Percentiles rank a stretch among this genome's conserved stretches.
phyloP scores from a whole-genome alignment of 2,888 invertebrate species.

The Hololepta plana region DNA sequence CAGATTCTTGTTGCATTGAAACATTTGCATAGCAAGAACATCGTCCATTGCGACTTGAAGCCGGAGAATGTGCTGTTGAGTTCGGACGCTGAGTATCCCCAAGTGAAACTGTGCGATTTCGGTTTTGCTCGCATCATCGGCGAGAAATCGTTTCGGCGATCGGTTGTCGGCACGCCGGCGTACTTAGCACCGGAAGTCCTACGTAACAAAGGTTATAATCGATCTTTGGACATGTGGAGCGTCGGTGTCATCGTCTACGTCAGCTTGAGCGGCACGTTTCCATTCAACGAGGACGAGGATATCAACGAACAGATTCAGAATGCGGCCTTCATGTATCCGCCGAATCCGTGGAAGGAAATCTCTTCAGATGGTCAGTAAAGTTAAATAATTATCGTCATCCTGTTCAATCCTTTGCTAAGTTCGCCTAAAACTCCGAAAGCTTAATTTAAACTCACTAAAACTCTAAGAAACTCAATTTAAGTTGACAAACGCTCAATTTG shows the following conservation, averaged over 20 bases:
- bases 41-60: constrained; percentile 95
- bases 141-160: constrained; percentile 92
- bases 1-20: constrained; percentile 90
- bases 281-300: constrained; percentile 99
- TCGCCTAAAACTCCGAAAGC: too few species aligned
- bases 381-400: too few species aligned
- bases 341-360: constrained; percentile 93
- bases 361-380: constrained; percentile 77
- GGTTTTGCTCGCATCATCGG: constrained; percentile 98
- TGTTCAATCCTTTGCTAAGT: too few species aligned
- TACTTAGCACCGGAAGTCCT: constrained; percentile 97
- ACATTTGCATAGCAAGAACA: constrained; percentile 94
- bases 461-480: too few species aligned
- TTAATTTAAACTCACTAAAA: background rate
- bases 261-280: constrained; percentile 94
- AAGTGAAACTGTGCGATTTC: constrained; percentile 98
- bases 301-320: constrained; percentile 99
- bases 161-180: constrained; percentile 97
- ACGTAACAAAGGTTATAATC: constrained; percentile 95
- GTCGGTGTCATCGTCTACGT: constrained; percentile 99
- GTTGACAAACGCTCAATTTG: background rate
- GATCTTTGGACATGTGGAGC: constrained; percentile 99
- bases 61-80: constrained; percentile 96
- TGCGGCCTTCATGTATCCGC: constrained; percentile 99
- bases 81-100: constrained; percentile 87